Evolutionary conservation across 1,140 invertebrate genomes (phyloP), one percentile per base, ranked within the genome.

Genomic region (Coptotermes formosanus): DNA sequence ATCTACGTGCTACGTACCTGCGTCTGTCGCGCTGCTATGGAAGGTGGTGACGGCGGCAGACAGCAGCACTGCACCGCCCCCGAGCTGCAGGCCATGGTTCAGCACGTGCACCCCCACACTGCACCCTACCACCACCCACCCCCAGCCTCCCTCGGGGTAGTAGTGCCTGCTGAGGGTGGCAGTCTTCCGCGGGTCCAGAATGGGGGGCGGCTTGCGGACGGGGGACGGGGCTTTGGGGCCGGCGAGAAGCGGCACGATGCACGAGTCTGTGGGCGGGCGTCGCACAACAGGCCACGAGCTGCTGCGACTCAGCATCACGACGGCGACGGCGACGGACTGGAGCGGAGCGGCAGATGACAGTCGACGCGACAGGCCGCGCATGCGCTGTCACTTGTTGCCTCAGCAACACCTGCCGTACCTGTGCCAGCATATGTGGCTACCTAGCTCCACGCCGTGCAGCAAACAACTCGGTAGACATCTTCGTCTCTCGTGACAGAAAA

Each of bases 91-190:
- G 30, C 92, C 92, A 84, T 92, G 90, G 75, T 90, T 90, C 64
- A 93, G 89, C 64, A 92, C 88, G 83, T 92, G 91, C 11, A 93
- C 92, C n/a, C 92, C 84, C 12, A 92, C 89, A 23, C 92, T 92
- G 52, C 92, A 93, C 16, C 90, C 91, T 43, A 92, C 90, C 48
- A 94, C 90, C 52, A 94, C 91, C 91, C 93, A 94, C 25, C 94
- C 94, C 94, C 94, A 94, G 8, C 93, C 93, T 23, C 93, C 94
- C 88, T 94, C 93, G 0, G 93, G 93, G 88, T 93, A 94, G 89
- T 93, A 94, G 86, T 94, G 93, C 88, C 92, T 89, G 19, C 90
- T 90, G 16, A 93, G 87, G 45, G 90, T 91, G 45, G 89, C 89
- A 82, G 90, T 89, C 75, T 92, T 91, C 12, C 89, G 89, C 9